Conservation (phyloP, 2,888 invertebrate genomes). For the Clostera curtula region DNA sequence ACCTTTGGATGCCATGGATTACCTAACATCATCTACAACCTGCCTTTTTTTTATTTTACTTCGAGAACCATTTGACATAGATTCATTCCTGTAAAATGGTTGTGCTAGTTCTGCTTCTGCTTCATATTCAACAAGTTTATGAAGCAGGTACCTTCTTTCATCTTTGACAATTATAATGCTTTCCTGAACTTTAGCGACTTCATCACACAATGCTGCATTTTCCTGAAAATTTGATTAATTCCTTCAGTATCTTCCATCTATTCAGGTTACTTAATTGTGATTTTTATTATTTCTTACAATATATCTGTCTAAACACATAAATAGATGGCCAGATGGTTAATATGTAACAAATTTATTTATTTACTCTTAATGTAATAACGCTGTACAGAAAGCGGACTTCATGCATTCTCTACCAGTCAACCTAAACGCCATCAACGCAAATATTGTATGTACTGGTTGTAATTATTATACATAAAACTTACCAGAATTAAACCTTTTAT, state of each 20-base stretch:
- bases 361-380: no score
- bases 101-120: constrained; percentile 48
- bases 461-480: constrained; percentile 39
- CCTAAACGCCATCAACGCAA: background rate
- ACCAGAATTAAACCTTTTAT: constrained; percentile 80
- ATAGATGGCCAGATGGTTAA: no score
- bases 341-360: no score
- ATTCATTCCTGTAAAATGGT: constrained; percentile 33
- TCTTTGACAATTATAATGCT: constrained; percentile 86
- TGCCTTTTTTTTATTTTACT: constrained; percentile 46
- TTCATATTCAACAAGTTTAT: constrained; percentile 83
- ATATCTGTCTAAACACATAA: no score
- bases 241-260: background rate
- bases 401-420: no score
- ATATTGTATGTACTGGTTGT: background rate
- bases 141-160: constrained; percentile 86
- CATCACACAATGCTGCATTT: constrained; percentile 91
- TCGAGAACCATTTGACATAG: constrained; percentile 41
- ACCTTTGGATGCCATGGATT: constrained; percentile 16
- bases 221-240: constrained; percentile 69
- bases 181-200: constrained; percentile 89
- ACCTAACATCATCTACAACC: constrained; percentile 41
- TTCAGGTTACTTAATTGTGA: no score
- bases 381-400: no score
- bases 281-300: no score